Evolutionary conservation across 1,140 invertebrate species (phyloP), one percentile per base, ranked within the genome.

Genomic region (Rhopalosiphum padi): DNA sequence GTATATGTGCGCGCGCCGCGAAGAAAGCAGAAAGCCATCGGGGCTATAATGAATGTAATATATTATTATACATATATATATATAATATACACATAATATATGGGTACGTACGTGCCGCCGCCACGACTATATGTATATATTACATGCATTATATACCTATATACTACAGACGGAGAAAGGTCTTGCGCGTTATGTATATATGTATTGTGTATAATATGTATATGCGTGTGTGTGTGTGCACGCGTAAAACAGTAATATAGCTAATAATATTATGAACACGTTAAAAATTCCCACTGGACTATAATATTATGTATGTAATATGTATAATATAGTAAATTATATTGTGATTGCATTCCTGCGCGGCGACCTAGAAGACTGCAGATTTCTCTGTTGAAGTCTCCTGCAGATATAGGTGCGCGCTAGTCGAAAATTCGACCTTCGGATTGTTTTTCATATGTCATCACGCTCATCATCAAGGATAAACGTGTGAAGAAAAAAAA

Each of bases 311-410:
- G 21, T 85, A 35, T 82, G 41, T 30, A n/a, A 82, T 30, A 86
- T 46, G 15, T 86, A 46, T 82, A 82, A 2, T 87, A 48, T 48
- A 68, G 43, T 8, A 46, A 35, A 91, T 37, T 11, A 83, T 46
- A 23, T 6, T 41, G 82, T 35, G 43, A 53, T 92, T 46, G 43
- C 91, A 53, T 83, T 92, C 91, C 46, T 21, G 46, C 30, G 22
- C n/a, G 41, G 22, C 43, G 68, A 83, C 90, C 77, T 92, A 92
- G 68, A 92, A 92, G 46, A 85, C 46, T 43, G 89, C 51, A n/a
- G 91, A 92, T 92, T 92, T 92, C 91, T 92, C 77, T 82, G 68
- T 51, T 48, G n/a, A 77, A 91, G 90, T 82, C 68, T 25, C 41
- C 68, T 48, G 77, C 60, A n/a, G 60, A 77, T 18, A 23, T 23